Conservation (phyloP, 2,797 vertebrate genomes). For the Melanotaenia maccullochi region DNA sequence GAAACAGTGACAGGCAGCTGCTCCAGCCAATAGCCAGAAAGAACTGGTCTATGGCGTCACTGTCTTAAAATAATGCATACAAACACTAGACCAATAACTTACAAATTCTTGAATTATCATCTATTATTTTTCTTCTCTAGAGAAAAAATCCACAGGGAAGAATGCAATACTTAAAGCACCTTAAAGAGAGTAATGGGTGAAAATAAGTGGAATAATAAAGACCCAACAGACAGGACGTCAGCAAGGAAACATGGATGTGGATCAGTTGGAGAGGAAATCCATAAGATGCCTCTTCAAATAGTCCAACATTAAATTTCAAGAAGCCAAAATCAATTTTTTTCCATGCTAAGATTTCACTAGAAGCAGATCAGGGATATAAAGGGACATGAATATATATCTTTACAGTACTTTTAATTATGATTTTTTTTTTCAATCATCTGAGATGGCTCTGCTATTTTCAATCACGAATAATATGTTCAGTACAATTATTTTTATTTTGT, state of each 20-base stretch:
- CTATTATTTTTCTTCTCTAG: not conserved
- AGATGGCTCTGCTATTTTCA: not conserved
- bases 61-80: not conserved
- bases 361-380: too few species aligned
- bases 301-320: not conserved
- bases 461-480: not conserved
- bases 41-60: conserved; percentile 13
- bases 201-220: not conserved
- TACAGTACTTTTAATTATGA: too few species aligned
- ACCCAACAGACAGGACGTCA: not conserved
- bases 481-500: not conserved
- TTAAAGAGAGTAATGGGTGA: not conserved
- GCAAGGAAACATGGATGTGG: not conserved
- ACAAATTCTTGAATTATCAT: not conserved
- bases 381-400: not conserved
- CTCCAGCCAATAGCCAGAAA: conserved; percentile 30
- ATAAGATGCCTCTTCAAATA: not conserved
- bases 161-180: not conserved
- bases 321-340: too few species aligned
- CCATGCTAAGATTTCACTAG: too few species aligned
- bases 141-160: not conserved
- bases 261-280: not conserved
- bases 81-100: not conserved
- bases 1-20: conserved; percentile 32
- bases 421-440: not conserved